phyloP scores from a whole-genome alignment of 2,888 invertebrate genomes.

The Melanophora roralis region DNA sequence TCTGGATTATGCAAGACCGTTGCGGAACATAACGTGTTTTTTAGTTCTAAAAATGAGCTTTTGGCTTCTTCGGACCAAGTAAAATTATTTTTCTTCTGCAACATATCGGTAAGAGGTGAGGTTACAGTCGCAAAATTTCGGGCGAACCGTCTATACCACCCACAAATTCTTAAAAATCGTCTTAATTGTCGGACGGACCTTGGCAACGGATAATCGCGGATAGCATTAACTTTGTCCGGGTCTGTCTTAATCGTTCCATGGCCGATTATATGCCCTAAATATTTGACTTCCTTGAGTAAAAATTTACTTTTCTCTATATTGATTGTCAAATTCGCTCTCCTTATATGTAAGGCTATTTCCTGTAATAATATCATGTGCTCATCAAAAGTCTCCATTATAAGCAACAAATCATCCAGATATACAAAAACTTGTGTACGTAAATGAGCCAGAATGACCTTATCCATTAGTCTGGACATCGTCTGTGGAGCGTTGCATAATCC shows the following conservation, averaged over 20 bases:
- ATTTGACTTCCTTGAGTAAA: background rate
- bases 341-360: background rate
- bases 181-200: slow-evolving; percentile 23
- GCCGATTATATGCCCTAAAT: slow-evolving; percentile 6
- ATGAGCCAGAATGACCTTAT: background rate
- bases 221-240: slow-evolving; percentile 36
- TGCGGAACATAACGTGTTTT: background rate
- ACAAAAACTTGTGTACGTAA: slow-evolving; percentile 4
- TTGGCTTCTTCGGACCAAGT: background rate
- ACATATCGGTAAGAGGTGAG: background rate
- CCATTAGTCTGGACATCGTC: slow-evolving; percentile 19
- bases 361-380: slow-evolving; percentile 16
- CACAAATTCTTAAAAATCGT: slow-evolving; percentile 25
- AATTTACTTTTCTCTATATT: slow-evolving; percentile 2
- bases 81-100: background rate
- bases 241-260: slow-evolving; percentile 4
- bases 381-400: slow-evolving; percentile 25
- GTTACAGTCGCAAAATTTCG: background rate
- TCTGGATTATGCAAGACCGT: slow-evolving; percentile 1
- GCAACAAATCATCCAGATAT: slow-evolving; percentile 19
- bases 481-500: slow-evolving; percentile 17
- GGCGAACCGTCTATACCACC: slow-evolving; percentile 3
- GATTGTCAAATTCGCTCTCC: background rate
- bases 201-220: slow-evolving; percentile 34
- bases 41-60: background rate